Evolutionary conservation across 2,888 invertebrate species (phyloP).

Genomic region (Cheiracanthium punctorium): DNA sequence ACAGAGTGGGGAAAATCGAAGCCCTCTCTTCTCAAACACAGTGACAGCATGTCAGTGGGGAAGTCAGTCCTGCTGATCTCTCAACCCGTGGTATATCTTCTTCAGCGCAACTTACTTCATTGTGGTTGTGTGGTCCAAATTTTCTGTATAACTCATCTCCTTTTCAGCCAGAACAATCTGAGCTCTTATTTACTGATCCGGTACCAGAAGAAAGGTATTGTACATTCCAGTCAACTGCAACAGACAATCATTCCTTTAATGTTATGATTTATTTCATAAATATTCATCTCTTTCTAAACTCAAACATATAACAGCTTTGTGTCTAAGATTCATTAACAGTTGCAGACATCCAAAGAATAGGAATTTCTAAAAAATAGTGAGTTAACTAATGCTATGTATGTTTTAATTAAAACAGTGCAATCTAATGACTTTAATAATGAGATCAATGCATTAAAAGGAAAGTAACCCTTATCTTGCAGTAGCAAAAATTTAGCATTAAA

Average conservation of each 20-base stretch:
- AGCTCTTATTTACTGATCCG: neutral
- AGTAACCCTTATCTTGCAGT: no score
- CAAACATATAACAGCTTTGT: neutral
- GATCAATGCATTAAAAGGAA: no score
- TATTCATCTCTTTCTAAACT: no score
- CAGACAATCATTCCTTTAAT: neutral
- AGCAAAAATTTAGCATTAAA: no score
- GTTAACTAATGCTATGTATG: neutral
- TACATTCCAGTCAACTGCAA: neutral
- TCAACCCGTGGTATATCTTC: slow-evolving; percentile 72
- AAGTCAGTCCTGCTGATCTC: slow-evolving; percentile 74
- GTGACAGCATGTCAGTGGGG: neutral
- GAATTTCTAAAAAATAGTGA: neutral
- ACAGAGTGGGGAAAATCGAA: slow-evolving; percentile 72
- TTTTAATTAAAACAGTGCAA: neutral
- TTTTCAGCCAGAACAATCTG: neutral
- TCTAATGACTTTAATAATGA: no score
- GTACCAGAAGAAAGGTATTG: slow-evolving; percentile 5
- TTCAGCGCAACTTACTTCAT: slow-evolving; percentile 30
- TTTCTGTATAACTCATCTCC: neutral
- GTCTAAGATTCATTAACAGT: neutral
- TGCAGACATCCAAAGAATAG: neutral
- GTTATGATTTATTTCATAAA: no score
- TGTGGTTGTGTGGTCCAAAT: slow-evolving; percentile 73
- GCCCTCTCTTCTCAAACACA: neutral